Evolutionary conservation across 2,113 vertebrate genomes (phyloP).

Genomic region (Galeopterus variegatus): DNA sequence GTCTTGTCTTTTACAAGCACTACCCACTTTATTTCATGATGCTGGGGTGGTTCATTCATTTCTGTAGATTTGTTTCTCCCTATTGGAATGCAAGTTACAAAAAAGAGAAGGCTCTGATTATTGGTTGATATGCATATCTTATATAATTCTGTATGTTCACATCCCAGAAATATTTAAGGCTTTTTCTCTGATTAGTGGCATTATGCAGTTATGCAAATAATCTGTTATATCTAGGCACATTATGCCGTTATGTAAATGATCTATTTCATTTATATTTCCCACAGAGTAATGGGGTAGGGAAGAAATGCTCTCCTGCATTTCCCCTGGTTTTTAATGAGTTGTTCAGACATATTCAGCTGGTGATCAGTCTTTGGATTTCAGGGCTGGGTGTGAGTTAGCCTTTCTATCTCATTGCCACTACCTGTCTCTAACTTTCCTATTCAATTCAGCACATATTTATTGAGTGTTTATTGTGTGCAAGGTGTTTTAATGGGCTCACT

Average conservation of each 20-base stretch:
- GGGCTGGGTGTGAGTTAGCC: slow-evolving; percentile 6
- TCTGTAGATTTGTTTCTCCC: slow-evolving; percentile 43
- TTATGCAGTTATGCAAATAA: slow-evolving; percentile 93
- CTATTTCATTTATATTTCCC: slow-evolving; percentile 92
- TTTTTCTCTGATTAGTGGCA: slow-evolving; percentile 90
- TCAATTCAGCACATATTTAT: slow-evolving; percentile 58
- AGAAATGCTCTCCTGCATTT: slow-evolving; percentile 79
- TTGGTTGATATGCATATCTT: slow-evolving; percentile 85
- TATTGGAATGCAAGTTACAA: slow-evolving; percentile 56
- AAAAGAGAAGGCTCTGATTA: slow-evolving; percentile 78
- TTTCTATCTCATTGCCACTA: neutral
- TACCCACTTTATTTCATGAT: neutral
- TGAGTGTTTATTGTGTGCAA: neutral
- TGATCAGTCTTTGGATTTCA: slow-evolving; percentile 73
- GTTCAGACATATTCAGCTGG: slow-evolving; percentile 75
- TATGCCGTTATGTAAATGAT: slow-evolving; percentile 92
- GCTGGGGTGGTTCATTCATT: slow-evolving; percentile 14
- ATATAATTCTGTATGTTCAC: slow-evolving; percentile 88
- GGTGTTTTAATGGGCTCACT: neutral
- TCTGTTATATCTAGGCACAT: slow-evolving; percentile 92
- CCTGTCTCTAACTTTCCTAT: slow-evolving; percentile 28
- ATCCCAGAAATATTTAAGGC: slow-evolving; percentile 90
- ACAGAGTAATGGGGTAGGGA: slow-evolving; percentile 81
- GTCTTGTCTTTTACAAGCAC: neutral
- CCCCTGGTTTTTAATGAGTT: slow-evolving; percentile 77